Base-by-base conservation (phyloP, 2,113 vertebrate species). In the Apteryx owenii region DNA sequence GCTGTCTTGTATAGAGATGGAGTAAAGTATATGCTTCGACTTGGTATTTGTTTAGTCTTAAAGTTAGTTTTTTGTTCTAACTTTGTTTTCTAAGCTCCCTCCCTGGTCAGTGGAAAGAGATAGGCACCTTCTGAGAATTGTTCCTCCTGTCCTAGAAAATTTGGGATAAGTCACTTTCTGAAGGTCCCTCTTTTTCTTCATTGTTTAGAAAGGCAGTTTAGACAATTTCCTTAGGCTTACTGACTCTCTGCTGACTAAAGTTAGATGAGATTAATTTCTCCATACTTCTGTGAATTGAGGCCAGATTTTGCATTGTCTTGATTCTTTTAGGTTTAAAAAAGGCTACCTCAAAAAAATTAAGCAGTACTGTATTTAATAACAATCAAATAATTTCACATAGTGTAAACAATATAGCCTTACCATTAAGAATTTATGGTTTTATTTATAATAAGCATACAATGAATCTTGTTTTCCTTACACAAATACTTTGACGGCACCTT, bases 401-500 rank as follows among this genome's bases (percentile, higher is more conserved):
- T 40, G 85, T 54, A 84, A 84, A 76, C 5, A 77, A 61, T 68
- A 58, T 62, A 33, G 3, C 26, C 62, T 91, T 93, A 2, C 25
- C 44, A 23, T 68, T 91, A 81, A 60, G 92, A 84, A 93, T 77
- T 77, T 44, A n/a, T 79, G 17, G 4, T 78, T 86, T 76, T 93
- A 68, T 68, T 91, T 92, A 19, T 80, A 70, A n/a, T 11, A 66
- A 38, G 1, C 15, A 29, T 91, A 81, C 31, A 46, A 53, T 54
- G 8, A 83, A 62, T 22, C 25, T 56, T 88, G 20, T 90, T 95
- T 95, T 85, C 42, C 26, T 91, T 85, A 50, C 44, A 46, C 7
- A 56, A 82, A 26, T 42, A 85, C 87, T 95, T 96, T 95, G 93
- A 95, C 93, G 62, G 75, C 89, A 89, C 78, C 40, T 82, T 87